Evolutionary conservation across 2,888 invertebrate species (phyloP).

Genomic region (Dastarcus helophoroides): DNA sequence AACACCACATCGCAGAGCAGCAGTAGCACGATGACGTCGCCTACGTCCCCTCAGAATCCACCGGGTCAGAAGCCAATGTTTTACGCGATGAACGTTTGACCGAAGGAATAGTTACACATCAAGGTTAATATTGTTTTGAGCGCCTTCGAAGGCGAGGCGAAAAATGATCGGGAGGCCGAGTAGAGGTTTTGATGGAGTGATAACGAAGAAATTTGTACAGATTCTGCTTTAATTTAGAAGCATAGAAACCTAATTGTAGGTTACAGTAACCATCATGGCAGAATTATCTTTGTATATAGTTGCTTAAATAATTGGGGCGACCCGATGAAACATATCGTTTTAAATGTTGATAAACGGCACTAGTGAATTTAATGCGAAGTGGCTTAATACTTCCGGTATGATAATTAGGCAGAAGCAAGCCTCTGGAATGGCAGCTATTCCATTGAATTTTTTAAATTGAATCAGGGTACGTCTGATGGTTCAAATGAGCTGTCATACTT

Average conservation of each 20-base stretch:
- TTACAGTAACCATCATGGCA: slow-evolving; percentile 34
- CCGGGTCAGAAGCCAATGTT: slow-evolving; percentile 49
- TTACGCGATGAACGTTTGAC: slow-evolving; percentile 83
- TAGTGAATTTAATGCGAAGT: too few species aligned
- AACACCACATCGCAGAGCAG: slow-evolving; percentile 30
- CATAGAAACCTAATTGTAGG: slow-evolving; percentile 22
- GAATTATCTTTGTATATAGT: slow-evolving; percentile 20
- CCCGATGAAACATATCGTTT: too few species aligned
- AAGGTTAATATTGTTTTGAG: slow-evolving; percentile 20
- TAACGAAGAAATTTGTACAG: too few species aligned
- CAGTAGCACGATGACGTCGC: slow-evolving; percentile 34
- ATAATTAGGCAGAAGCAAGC: too few species aligned
- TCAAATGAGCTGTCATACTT: too few species aligned
- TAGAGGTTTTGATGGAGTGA: too few species aligned
- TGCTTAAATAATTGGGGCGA: too few species aligned
- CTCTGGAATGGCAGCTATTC: too few species aligned
- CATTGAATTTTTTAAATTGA: too few species aligned
- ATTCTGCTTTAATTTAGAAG: background rate
- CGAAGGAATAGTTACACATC: slow-evolving; percentile 45
- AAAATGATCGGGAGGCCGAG: background rate
- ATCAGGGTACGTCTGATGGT: too few species aligned
- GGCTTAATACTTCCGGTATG: too few species aligned
- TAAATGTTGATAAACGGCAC: too few species aligned
- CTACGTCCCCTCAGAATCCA: slow-evolving; percentile 41
- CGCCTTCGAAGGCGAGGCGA: slow-evolving; percentile 7